A percentile compares a stretch with the other conserved stretches of the same genome.
phyloP scores from a whole-genome alignment of 2,888 invertebrate genomes.

The Caenorhabditis becei region DNA sequence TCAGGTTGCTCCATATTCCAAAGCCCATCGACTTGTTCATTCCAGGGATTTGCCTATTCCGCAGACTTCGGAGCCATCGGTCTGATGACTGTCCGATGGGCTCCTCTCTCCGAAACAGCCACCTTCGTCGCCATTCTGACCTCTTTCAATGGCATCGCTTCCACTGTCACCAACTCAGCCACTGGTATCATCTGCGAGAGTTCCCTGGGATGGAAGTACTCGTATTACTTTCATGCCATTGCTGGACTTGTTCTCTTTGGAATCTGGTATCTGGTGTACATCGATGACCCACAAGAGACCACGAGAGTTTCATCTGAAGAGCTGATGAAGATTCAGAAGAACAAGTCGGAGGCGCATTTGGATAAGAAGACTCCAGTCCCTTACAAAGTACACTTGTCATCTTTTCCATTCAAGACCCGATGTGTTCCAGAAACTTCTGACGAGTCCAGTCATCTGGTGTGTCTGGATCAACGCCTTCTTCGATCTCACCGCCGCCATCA shows the following conservation, averaged over 20 bases:
- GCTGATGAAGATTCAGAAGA: constrained; percentile 66
- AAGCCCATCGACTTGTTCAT: neutral
- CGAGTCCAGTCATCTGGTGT: constrained; percentile 63
- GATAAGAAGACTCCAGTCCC: constrained; percentile 66
- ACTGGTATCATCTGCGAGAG: constrained; percentile 66
- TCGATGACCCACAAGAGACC: constrained; percentile 66
- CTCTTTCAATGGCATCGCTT: constrained; percentile 75
- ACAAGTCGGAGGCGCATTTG: constrained; percentile 68
- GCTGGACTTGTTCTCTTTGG: constrained; percentile 61
- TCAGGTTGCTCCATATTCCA: constrained; percentile 46
- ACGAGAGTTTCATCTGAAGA: constrained; percentile 62
- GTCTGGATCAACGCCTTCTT: constrained; percentile 75
- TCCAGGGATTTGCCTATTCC: constrained; percentile 65
- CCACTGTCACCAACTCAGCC: constrained; percentile 70
- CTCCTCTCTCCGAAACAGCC: constrained; percentile 73
- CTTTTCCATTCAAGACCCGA: neutral
- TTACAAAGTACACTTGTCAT: constrained; percentile 55
- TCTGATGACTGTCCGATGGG: constrained; percentile 73
- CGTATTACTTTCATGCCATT: constrained; percentile 62
- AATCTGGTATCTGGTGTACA: constrained; percentile 66
- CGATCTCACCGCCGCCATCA: constrained; percentile 70
- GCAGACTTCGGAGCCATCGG: constrained; percentile 69
- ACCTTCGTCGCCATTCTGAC: constrained; percentile 74
- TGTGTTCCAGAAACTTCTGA: constrained; percentile 62
- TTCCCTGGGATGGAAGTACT: constrained; percentile 62